These are phyloP conservation scores for Meda fulgida DNA, from an alignment of 2,797 vertebrate genomes.

Conservation along the genomic window DNA sequence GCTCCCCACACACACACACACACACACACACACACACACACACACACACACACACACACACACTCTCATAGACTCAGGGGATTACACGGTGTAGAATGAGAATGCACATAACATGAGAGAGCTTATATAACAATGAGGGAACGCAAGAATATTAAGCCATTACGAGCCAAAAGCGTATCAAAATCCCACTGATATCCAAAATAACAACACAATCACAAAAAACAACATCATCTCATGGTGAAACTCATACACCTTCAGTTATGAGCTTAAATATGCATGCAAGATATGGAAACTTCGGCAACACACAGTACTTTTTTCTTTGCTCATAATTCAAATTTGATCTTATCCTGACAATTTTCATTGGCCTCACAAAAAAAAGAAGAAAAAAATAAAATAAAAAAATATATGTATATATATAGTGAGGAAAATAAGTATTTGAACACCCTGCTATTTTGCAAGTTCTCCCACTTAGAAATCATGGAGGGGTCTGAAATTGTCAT, in stretches of 20 bases:
- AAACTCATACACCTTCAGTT: neutral
- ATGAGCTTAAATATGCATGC: neutral
- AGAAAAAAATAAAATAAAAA: too few species aligned
- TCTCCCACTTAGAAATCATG: too few species aligned
- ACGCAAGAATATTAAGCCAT: conserved; percentile 24
- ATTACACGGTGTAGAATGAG: conserved; percentile 50
- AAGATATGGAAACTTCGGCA: neutral
- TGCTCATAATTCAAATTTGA: neutral
- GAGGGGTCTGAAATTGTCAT: too few species aligned
- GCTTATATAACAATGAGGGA: conserved; percentile 50
- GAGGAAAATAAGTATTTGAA: too few species aligned
- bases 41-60: conserved; percentile 56
- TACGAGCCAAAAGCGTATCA: conserved; percentile 8
- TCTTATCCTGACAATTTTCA: neutral
- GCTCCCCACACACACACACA: conserved; percentile 51
- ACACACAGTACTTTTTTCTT: neutral
- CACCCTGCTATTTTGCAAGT: too few species aligned
- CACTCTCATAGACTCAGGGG: conserved; percentile 51
- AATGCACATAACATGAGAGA: conserved; percentile 38
- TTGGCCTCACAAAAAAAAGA: neutral
- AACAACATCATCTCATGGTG: neutral
- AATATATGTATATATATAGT: too few species aligned
- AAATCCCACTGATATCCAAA: conserved; percentile 12
- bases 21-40: conserved; percentile 54
- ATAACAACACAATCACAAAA: conserved; percentile 7